Conservation (phyloP, 64 coral and sea anemone species). For the Porites lutea region DNA sequence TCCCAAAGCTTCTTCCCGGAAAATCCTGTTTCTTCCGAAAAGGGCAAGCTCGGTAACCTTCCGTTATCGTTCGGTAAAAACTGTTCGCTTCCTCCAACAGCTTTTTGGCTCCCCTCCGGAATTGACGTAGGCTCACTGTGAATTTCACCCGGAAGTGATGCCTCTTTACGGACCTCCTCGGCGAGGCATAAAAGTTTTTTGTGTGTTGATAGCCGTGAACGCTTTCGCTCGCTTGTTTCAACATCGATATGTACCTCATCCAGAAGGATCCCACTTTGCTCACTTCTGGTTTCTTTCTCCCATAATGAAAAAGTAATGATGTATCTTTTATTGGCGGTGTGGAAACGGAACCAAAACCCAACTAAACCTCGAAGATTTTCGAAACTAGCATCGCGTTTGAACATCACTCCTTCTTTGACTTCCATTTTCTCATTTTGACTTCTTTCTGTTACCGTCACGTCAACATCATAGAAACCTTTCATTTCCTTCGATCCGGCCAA, state of each 20-base stretch:
- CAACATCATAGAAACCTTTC: background rate
- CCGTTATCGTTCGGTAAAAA: too few relatives aligned
- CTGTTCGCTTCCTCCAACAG: background rate
- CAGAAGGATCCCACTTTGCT: background rate
- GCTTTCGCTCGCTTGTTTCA: constrained; percentile 12
- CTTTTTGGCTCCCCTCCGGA: too few relatives aligned
- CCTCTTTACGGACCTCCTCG: too few relatives aligned
- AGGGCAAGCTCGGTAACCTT: too few relatives aligned
- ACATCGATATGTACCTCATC: background rate
- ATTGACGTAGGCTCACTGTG: too few relatives aligned
- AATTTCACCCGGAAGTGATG: too few relatives aligned
- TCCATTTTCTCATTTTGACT: background rate
- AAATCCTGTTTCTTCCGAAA: background rate
- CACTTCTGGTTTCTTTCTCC: background rate
- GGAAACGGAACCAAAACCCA: constrained; percentile 25
- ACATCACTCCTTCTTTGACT: background rate
- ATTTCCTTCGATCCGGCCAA: background rate
- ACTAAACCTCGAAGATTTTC: background rate
- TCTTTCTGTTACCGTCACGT: background rate
- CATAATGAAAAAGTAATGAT: constrained; percentile 1
- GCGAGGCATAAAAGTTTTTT: too few relatives aligned
- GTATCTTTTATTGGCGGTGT: background rate
- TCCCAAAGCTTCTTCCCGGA: background rate
- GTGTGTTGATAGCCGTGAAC: background rate
- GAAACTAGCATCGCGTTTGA: background rate